A percentile compares a stretch with the other conserved stretches of the same genome.
phyloP scores from a whole-genome alignment of 2,797 vertebrate species.

The Acropternis orthonyx region DNA sequence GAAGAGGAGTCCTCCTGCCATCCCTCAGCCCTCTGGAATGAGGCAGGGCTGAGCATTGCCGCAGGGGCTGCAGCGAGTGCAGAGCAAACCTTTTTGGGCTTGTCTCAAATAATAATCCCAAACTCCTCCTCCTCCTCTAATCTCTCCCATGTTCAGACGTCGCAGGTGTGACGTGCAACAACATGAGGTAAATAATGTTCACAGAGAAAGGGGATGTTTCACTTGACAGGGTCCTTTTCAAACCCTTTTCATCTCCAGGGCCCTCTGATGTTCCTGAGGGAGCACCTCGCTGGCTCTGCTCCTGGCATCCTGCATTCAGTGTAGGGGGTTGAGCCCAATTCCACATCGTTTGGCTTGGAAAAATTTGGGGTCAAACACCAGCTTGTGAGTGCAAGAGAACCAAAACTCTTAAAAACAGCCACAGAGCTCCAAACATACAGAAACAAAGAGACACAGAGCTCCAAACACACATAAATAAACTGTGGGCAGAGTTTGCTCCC shows the following conservation, averaged over 20 bases:
- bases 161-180: neutral
- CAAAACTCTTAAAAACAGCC: neutral
- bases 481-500: neutral
- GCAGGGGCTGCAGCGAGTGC: neutral
- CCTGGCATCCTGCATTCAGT: neutral
- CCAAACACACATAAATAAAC: neutral
- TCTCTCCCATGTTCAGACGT: neutral
- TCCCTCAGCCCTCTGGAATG: neutral
- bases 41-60: neutral
- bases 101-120: neutral
- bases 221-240: neutral
- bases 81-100: neutral
- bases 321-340: neutral
- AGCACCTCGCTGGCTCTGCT: neutral
- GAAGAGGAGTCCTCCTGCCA: neutral
- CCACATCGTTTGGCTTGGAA: neutral
- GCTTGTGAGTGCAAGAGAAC: accelerated
- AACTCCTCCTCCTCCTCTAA: neutral
- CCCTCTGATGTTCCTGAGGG: neutral
- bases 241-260: neutral
- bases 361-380: neutral
- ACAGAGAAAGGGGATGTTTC: neutral
- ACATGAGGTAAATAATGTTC: neutral
- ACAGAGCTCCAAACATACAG: neutral
- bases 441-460: neutral